Percentiles rank a stretch among this genome's conserved stretches.
phyloP scores from a whole-genome alignment of 2,113 vertebrate species.

The Crotalus horridus region DNA sequence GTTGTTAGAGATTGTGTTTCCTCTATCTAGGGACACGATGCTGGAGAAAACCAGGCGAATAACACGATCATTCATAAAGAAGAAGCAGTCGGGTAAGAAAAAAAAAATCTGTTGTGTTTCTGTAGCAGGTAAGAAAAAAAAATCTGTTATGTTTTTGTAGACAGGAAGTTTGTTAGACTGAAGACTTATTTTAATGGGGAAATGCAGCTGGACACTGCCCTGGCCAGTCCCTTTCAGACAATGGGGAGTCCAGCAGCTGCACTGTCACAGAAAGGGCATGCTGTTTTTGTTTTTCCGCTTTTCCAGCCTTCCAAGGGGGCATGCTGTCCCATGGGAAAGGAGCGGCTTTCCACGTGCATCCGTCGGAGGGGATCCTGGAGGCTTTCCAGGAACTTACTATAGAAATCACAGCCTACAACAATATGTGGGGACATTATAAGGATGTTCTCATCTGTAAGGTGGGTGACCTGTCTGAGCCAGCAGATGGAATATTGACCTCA shows the following conservation, averaged over 20 bases:
- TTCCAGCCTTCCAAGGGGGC: slow-evolving; percentile 74
- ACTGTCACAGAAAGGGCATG: not conserved
- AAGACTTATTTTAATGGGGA: not conserved
- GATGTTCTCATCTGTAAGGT: slow-evolving; percentile 86
- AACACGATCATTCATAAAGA: slow-evolving; percentile 65
- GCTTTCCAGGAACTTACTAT: slow-evolving; percentile 77
- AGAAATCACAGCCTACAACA: slow-evolving; percentile 79
- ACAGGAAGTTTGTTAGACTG: not conserved
- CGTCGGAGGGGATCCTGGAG: slow-evolving; percentile 72
- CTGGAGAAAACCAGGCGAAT: slow-evolving; percentile 64
- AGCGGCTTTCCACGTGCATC: slow-evolving; percentile 75
- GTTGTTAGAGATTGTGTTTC: not conserved
- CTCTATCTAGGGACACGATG: slow-evolving; percentile 40
- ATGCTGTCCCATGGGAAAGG: slow-evolving; percentile 84
- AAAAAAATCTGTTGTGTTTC: not conserved
- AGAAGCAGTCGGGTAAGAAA: slow-evolving; percentile 71
- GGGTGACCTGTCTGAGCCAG: slow-evolving; percentile 28
- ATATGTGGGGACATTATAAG: slow-evolving; percentile 94
- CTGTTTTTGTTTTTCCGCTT: slow-evolving; percentile 9
- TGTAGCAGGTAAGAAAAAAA: too few relatives aligned
- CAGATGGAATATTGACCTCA: not conserved
- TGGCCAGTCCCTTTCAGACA: not conserved
- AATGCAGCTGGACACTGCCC: not conserved
- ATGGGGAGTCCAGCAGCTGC: not conserved
- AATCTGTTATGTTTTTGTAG: not conserved